Conservation (phyloP, 2,113 vertebrate genomes). For the Serilophus lunatus region DNA sequence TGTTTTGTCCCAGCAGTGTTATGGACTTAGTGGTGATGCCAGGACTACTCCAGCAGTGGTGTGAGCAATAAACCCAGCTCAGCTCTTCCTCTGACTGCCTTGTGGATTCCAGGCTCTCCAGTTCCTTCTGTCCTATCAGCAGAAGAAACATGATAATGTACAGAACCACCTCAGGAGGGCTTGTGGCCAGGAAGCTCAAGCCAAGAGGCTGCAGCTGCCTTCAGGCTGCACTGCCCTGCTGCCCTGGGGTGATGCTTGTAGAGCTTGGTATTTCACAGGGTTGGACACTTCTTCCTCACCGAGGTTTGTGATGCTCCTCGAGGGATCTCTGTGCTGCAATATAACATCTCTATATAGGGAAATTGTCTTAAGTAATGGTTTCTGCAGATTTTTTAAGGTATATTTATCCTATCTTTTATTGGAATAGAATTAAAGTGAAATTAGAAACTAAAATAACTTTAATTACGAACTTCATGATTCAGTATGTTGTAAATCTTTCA, state of each 20-base stretch:
- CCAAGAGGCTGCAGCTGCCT: not conserved
- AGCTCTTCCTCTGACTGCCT: not conserved
- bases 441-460: constrained; percentile 72
- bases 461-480: constrained; percentile 65
- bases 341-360: not conserved
- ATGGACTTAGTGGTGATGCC: accelerated
- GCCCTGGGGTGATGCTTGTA: not conserved
- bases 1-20: not conserved
- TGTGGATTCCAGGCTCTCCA: not conserved
- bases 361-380: constrained; percentile 47
- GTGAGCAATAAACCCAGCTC: not conserved
- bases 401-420: constrained; percentile 68
- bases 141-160: not conserved
- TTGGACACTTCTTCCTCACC: not conserved
- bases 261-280: not conserved
- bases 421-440: constrained; percentile 63
- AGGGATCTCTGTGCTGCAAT: constrained; percentile 12
- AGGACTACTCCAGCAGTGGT: not conserved
- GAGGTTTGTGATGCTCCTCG: not conserved
- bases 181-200: not conserved
- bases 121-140: not conserved
- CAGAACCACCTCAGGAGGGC: not conserved
- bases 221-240: not conserved
- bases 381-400: constrained; percentile 32
- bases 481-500: constrained; percentile 68